Conservation (phyloP, 1,140 invertebrate species). For the Calliopsis andreniformis region DNA sequence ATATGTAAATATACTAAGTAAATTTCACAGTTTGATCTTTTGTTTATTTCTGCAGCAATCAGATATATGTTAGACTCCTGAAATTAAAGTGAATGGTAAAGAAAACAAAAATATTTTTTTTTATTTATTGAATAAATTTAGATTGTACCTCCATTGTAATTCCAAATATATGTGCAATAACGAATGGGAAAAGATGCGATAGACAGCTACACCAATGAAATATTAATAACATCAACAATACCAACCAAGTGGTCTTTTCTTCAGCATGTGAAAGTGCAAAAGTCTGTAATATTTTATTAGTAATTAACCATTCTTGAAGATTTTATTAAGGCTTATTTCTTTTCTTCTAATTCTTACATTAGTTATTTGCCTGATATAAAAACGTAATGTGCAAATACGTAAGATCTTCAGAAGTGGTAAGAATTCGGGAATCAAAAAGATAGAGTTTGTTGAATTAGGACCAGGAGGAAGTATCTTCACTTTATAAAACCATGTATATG, state of each 20-base stretch:
- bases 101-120: not conserved
- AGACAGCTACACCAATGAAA: conserved; percentile 74
- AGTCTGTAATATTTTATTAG: conserved; percentile 47
- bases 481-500: conserved; percentile 67
- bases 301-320: not conserved
- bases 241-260: conserved; percentile 66
- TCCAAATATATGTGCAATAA: conserved; percentile 60
- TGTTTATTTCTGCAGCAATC: conserved; percentile 50
- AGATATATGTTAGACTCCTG: conserved; percentile 60
- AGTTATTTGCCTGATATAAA: conserved; percentile 61
- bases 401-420: conserved; percentile 66
- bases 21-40: conserved; percentile 47
- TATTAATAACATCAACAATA: conserved; percentile 63
- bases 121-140: not conserved
- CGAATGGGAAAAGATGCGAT: conserved; percentile 66
- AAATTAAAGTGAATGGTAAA: conserved; percentile 9
- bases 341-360: conserved; percentile 47
- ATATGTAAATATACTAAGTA: conserved; percentile 69
- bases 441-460: conserved; percentile 52
- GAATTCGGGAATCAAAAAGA: conserved; percentile 61
- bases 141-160: conserved; percentile 52
- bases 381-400: conserved; percentile 61
- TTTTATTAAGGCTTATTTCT: not conserved
- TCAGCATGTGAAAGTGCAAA: conserved; percentile 48
- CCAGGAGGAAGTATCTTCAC: conserved; percentile 36